These are phyloP conservation scores for Hippasteria phrygiana DNA, from an alignment of 53 echinoderm and acorn worm genomes.

Conservation along the genomic window DNA sequence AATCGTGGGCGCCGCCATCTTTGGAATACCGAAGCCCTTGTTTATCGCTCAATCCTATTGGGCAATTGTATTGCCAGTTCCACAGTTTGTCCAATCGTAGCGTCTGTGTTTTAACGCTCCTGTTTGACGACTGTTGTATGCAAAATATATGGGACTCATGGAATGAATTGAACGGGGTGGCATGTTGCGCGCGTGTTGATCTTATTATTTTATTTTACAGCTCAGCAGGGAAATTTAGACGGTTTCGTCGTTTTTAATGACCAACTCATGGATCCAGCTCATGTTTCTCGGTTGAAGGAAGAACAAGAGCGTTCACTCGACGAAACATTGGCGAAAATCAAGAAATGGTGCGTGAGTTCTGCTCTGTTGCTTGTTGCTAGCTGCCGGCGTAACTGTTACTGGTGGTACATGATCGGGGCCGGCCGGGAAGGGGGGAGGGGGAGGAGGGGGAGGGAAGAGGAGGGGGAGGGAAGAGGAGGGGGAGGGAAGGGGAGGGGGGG, in stretches of 20 bases:
- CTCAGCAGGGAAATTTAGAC: no score
- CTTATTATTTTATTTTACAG: no score
- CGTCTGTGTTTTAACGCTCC: background rate
- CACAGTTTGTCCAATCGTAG: slow-evolving; percentile 38
- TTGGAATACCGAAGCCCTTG: slow-evolving; percentile 8
- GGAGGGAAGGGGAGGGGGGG: no score
- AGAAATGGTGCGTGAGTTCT: slow-evolving; percentile 69
- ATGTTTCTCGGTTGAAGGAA: slow-evolving; percentile 73
- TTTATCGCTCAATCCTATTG: slow-evolving; percentile 38
- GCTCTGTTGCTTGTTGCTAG: no score
- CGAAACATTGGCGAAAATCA: slow-evolving; percentile 57
- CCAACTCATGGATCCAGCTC: slow-evolving; percentile 61
- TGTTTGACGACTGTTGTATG: slow-evolving; percentile 12
- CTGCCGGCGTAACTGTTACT: no score
- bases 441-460: no score
- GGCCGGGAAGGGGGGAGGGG: no score
- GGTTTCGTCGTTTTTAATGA: background rate
- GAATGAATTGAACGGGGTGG: no score
- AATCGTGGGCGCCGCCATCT: slow-evolving; percentile 70
- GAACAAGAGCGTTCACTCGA: slow-evolving; percentile 63
- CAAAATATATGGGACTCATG: background rate
- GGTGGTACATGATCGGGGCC: background rate
- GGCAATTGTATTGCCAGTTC: background rate
- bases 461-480: no score
- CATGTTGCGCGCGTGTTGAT: no score